These are phyloP conservation scores for Petrocephalus zakoni DNA, from an alignment of 2,113 vertebrate species.

Conservation along the genomic window DNA sequence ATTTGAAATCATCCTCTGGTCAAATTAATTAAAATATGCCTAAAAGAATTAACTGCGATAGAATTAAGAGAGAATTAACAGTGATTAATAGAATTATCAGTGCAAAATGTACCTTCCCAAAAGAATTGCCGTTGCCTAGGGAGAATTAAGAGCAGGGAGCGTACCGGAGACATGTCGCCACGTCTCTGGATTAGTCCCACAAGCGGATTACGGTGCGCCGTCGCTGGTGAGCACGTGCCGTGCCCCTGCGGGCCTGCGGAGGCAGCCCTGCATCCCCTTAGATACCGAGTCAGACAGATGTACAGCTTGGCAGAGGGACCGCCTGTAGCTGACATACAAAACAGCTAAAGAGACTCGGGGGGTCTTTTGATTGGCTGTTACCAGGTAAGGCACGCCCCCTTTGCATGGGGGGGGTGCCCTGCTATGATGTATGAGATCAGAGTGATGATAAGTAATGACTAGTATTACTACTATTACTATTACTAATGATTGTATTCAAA, in stretches of 20 bases:
- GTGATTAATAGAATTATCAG: slow-evolving; percentile 19
- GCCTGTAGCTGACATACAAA: slow-evolving; percentile 5
- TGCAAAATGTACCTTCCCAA: slow-evolving; percentile 15
- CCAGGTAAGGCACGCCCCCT: neutral
- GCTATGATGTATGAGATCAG: neutral
- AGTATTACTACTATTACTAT: no score
- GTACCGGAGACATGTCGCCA: neutral
- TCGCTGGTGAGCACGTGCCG: neutral
- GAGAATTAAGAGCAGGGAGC: neutral
- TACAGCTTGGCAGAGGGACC: neutral
- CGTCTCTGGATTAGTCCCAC: neutral
- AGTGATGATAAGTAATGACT: no score
- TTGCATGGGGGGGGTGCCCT: neutral
- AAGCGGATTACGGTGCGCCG: neutral
- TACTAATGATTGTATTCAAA: no score
- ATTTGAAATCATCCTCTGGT: slow-evolving; percentile 11
- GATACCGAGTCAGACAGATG: neutral
- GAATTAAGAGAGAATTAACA: slow-evolving; percentile 13
- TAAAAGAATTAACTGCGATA: slow-evolving; percentile 9
- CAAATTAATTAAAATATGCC: slow-evolving; percentile 15
- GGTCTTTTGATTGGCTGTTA: neutral
- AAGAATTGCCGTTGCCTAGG: neutral
- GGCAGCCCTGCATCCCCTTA: neutral
- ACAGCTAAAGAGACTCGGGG: neutral
- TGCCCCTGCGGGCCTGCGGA: no score